These are phyloP conservation scores for Heliconius eleuchia DNA, from an alignment of 1,140 invertebrate species.

Conservation along the genomic window DNA sequence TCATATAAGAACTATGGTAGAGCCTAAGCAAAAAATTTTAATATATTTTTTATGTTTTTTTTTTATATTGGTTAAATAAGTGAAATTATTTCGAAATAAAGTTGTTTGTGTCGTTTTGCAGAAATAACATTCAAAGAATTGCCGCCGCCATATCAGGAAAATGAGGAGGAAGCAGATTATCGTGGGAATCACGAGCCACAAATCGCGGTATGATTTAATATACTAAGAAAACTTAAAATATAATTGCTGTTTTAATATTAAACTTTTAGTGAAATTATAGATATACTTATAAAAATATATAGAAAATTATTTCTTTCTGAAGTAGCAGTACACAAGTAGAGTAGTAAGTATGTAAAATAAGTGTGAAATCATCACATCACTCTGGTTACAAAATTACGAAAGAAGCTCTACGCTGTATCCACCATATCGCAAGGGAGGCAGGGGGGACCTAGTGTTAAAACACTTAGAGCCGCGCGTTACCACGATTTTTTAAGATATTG, in stretches of 20 bases:
- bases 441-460: no score
- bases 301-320: no score
- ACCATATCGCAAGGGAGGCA: no score
- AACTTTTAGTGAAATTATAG: neutral
- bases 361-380: no score
- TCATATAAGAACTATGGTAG: neutral
- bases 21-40: neutral
- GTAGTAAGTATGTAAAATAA: no score
- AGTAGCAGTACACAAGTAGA: no score
- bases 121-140: conserved; percentile 64
- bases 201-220: conserved; percentile 43
- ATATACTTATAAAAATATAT: neutral
- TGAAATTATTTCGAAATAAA: neutral
- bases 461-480: no score
- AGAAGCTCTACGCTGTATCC: no score
- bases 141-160: conserved; percentile 66
- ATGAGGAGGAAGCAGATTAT: conserved; percentile 44
- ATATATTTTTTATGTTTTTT: no score
- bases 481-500: no score
- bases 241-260: neutral
- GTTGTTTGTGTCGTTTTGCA: conserved; percentile 39
- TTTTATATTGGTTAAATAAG: no score
- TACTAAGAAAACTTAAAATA: neutral
- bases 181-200: conserved; percentile 36
- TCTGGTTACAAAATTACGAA: no score